Base-by-base conservation (phyloP, 2,797 vertebrate species). In the Thaleichthys pacificus region DNA sequence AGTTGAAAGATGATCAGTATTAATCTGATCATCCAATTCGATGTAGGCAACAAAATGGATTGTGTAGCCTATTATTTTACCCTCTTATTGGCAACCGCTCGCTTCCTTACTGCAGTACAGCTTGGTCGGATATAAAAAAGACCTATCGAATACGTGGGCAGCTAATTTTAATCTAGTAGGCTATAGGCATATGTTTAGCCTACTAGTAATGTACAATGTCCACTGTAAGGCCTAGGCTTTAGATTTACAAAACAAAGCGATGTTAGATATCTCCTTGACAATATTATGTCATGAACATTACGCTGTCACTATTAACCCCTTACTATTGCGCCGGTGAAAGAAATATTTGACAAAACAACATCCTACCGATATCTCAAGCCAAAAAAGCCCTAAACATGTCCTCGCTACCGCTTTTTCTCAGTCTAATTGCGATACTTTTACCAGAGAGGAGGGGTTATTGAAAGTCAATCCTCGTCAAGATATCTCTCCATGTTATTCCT, bases 331-430 rank as follows among this genome's bases (percentile, higher is more conserved):
- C 56, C 38, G 4, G 56, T 60, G 63, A 49, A 8, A 66, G 24
- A 58, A 15, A 32, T 70, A 35, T 65, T 79, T 76, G 70, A 78
- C 70, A 47, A 70, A 79, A 83, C 76, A 79, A 86, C 85, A 86
- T 79, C 87, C 88, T 82, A 87, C 80, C 76, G 83, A 84, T 79
- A 82, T 82, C 88, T 87, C 81, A 88, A 87, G 87, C 88, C 82
- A 84, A 85, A 77, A 83, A 86, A 4, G 66, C 80, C 82, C 82
- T 86, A 80, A 88, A 91, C 90, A 90, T 90, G 90, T 92, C 91
- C 82, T 90, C 90, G 86, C 83, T 73, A 73, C 80, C 84, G 71
- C 42, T 51, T 67, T 79, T 73, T 75, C 64, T 75, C 79, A 75
- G 76, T 68, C 69, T 74, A 71, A 80, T 57, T 76, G 80, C 79